A percentile compares a stretch with the other conserved stretches of the same genome.
These are phyloP conservation scores for Anadara kagoshimensis DNA, from an alignment of 1,140 invertebrate species.

Conservation along the genomic window DNA sequence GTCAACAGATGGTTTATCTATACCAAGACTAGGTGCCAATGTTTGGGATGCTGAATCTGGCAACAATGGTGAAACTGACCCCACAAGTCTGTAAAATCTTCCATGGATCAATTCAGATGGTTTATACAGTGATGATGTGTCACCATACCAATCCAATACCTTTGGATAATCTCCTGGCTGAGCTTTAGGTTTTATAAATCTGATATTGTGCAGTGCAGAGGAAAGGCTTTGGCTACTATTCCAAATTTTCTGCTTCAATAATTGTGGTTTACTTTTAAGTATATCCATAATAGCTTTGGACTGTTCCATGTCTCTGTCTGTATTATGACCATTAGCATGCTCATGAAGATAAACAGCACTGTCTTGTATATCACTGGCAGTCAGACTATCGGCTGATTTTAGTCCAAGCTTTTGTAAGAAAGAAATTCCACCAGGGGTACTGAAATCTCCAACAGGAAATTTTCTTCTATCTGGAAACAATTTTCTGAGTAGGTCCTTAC, in stretches of 20 bases:
- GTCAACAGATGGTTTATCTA: neutral
- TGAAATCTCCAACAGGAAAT: neutral
- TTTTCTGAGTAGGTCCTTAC: constrained; percentile 1
- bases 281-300: too few relatives aligned
- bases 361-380: neutral
- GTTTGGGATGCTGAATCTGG: neutral
- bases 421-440: neutral
- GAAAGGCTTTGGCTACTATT: neutral
- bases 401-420: constrained; percentile 8
- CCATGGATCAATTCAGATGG: neutral
- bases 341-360: constrained; percentile 11
- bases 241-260: neutral
- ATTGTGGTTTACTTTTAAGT: too few relatives aligned
- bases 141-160: constrained; percentile 3
- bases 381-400: neutral
- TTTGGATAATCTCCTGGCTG: neutral
- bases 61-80: neutral
- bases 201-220: neutral
- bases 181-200: neutral
- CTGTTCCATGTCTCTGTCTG: too few relatives aligned
- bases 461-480: constrained; percentile 7
- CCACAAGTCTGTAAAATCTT: neutral
- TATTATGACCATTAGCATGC: too few relatives aligned
- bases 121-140: neutral
- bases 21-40: neutral